These are phyloP conservation scores for Lamprologus lemairii DNA, from an alignment of 2,113 vertebrate genomes.

Conservation along the genomic window DNA sequence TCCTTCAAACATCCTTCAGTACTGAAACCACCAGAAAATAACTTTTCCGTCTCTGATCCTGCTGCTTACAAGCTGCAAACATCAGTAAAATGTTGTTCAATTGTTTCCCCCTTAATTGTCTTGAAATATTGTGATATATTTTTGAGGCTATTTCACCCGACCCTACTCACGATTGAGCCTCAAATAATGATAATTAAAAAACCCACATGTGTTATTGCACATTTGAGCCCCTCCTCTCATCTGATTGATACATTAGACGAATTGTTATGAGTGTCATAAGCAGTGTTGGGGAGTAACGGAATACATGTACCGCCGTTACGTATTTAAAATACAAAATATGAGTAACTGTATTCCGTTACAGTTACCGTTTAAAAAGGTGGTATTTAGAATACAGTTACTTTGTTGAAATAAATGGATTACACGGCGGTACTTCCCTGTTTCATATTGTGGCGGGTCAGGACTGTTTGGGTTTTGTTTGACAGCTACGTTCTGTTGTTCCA, in stretches of 20 bases:
- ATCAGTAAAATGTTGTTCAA: not conserved
- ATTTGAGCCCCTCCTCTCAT: not conserved
- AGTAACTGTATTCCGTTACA: too few relatives aligned
- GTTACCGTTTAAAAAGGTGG: too few relatives aligned
- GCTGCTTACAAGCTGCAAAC: not conserved
- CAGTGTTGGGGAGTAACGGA: too few relatives aligned
- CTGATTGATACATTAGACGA: rapidly evolving
- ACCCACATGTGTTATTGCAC: not conserved
- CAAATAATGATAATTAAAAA: not conserved
- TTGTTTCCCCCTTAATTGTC: rapidly evolving
- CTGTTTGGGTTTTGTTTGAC: too few relatives aligned
- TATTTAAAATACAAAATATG: too few relatives aligned
- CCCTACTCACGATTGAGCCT: rapidly evolving
- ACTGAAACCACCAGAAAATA: not conserved
- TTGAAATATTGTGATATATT: not conserved
- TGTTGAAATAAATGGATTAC: too few relatives aligned
- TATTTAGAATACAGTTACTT: too few relatives aligned
- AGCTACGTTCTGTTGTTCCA: too few relatives aligned
- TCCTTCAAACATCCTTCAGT: not conserved
- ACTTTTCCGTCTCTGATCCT: not conserved
- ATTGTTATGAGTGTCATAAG: not conserved
- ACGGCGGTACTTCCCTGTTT: too few relatives aligned
- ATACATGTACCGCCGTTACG: too few relatives aligned
- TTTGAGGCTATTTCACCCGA: not conserved
- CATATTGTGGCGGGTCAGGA: too few relatives aligned